Conservation (phyloP, 53 echinoderm and acorn worm species). For the Patiria pectinifera region DNA sequence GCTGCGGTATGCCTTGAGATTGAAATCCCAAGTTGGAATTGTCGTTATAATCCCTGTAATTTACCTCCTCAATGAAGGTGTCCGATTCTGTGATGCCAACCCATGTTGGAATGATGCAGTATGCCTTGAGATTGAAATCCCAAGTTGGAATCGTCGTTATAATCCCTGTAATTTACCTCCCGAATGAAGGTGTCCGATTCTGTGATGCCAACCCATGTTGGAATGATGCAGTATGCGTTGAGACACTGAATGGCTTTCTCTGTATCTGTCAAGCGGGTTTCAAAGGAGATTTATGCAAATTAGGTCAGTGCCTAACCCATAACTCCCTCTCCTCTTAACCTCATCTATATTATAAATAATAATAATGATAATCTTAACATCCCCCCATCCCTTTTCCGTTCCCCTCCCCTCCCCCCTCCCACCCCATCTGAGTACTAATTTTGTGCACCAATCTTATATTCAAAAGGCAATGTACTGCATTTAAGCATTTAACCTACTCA, state of each 20-base stretch:
- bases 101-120: constrained; percentile 62
- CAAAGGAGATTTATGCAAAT: constrained; percentile 54
- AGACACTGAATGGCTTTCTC: constrained; percentile 43
- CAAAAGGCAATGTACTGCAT: no score
- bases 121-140: background rate
- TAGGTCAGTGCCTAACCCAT: constrained; percentile 43
- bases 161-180: background rate
- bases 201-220: constrained; percentile 69
- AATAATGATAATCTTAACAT: background rate
- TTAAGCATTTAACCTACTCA: no score
- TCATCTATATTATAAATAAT: background rate
- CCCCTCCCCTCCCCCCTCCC: background rate
- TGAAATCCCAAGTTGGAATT: background rate
- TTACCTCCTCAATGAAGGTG: constrained; percentile 45
- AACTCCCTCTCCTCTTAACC: background rate
- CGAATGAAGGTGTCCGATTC: constrained; percentile 40
- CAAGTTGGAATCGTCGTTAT: constrained; percentile 1
- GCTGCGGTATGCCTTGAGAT: background rate
- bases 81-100: constrained; percentile 47
- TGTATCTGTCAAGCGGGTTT: constrained; percentile 46
- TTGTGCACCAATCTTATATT: no score
- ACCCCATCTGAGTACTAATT: no score
- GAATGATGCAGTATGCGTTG: constrained; percentile 64
- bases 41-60: background rate
- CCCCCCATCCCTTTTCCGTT: background rate